Evolutionary conservation across 2,113 vertebrate species (phyloP).

Genomic region (Rhagologus leucostigma): DNA sequence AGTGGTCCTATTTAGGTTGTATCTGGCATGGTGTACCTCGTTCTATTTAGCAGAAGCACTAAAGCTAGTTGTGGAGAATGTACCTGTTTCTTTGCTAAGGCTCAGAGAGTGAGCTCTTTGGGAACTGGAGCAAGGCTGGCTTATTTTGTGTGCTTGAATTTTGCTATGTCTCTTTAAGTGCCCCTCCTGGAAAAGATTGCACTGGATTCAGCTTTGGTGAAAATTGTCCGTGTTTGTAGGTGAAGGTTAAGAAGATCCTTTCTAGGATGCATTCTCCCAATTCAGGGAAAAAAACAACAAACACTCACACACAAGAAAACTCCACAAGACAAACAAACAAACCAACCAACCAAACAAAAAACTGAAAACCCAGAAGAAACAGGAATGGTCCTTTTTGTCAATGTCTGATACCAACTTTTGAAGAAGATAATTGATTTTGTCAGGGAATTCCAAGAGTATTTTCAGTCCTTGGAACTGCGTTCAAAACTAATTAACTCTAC

Average conservation of each 20-base stretch:
- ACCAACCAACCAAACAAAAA: not conserved
- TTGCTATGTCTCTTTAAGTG: not conserved
- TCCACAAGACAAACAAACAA: not conserved
- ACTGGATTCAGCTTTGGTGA: not conserved
- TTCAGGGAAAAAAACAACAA: not conserved
- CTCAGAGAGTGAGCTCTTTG: not conserved
- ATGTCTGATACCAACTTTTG: not conserved
- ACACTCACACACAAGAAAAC: not conserved
- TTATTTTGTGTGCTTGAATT: not conserved
- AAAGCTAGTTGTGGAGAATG: not conserved
- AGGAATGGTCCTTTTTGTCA: not conserved
- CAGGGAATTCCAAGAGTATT: not conserved
- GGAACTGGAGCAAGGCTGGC: not conserved
- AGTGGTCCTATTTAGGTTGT: not conserved
- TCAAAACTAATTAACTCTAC: not conserved
- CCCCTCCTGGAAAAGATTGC: not conserved
- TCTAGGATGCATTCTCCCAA: not conserved
- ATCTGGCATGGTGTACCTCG: accelerated
- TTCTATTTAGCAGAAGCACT: not conserved
- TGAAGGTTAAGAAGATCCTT: not conserved
- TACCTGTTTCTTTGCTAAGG: not conserved
- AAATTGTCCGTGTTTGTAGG: not conserved
- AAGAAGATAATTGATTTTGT: not conserved
- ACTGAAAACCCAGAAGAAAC: not conserved
- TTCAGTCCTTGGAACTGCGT: not conserved